phyloP scores from a whole-genome alignment of 1,140 invertebrate species.

The Drosophila ironensis region DNA sequence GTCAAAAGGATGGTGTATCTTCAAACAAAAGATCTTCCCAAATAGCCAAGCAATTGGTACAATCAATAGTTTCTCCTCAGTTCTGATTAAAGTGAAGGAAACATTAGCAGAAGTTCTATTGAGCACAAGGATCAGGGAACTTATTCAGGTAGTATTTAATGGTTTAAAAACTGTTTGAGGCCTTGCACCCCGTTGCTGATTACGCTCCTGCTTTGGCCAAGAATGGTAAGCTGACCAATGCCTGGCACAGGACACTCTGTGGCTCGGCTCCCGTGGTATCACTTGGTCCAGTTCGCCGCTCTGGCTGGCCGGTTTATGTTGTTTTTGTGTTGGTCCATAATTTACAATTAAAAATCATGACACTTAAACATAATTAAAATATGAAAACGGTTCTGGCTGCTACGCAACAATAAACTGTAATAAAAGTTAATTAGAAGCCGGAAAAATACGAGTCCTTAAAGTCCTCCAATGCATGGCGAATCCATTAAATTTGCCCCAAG shows the following conservation, averaged over 20 bases:
- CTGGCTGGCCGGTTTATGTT: constrained; percentile 40
- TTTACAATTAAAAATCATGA: constrained; percentile 77
- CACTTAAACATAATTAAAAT: constrained; percentile 80
- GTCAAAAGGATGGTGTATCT: neutral
- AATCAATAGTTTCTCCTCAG: too few species aligned
- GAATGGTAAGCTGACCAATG: constrained; percentile 22
- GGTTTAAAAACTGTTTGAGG: too few species aligned
- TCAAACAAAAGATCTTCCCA: neutral
- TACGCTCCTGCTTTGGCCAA: constrained; percentile 8
- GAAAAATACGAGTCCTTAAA: constrained; percentile 38
- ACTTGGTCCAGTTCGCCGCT: constrained; percentile 26
- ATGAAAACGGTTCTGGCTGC: constrained; percentile 73
- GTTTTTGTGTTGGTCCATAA: constrained; percentile 65
- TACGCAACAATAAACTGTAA: constrained; percentile 73
- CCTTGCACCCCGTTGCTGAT: too few species aligned
- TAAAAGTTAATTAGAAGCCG: constrained; percentile 74
- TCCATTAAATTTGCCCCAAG: constrained; percentile 32
- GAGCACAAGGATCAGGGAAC: too few species aligned
- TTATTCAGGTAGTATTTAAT: too few species aligned
- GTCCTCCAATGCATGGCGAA: constrained; percentile 11
- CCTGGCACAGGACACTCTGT: constrained; percentile 12
- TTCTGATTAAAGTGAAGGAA: too few species aligned
- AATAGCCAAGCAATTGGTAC: too few species aligned
- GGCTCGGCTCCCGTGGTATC: constrained; percentile 16
- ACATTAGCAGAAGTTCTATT: too few species aligned